Conservation (phyloP, 2,113 vertebrate genomes). For the Lophochroa leadbeateri region DNA sequence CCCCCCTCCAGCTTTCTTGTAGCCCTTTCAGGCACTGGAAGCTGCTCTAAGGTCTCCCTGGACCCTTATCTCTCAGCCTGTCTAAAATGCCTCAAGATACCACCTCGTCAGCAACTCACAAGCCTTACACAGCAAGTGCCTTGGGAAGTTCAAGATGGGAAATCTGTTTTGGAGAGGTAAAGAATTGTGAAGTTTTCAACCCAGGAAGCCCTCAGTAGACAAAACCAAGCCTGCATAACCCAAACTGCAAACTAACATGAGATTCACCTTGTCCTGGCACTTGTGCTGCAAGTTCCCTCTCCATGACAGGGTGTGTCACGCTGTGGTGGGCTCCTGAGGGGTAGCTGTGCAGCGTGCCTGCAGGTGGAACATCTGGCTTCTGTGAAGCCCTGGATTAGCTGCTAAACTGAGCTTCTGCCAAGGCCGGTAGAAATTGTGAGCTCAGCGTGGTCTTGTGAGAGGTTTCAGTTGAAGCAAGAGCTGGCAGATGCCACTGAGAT, state of each 20-base stretch:
- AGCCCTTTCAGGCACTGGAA: neutral
- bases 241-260: neutral
- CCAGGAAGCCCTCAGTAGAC: neutral
- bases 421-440: fast-evolving
- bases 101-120: neutral
- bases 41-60: neutral
- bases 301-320: fast-evolving
- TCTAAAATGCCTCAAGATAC: neutral
- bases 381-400: neutral
- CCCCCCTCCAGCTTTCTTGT: neutral
- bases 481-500: neutral
- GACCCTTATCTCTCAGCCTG: neutral
- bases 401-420: neutral
- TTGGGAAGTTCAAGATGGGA: neutral
- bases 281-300: neutral
- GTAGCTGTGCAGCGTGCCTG: neutral
- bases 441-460: neutral
- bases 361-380: neutral
- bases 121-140: neutral
- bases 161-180: neutral
- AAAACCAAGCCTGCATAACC: neutral
- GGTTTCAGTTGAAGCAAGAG: neutral
- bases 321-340: neutral
- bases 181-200: neutral
- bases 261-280: neutral